A percentile compares a stretch with the other conserved stretches of the same genome.
Conservation (phyloP, 2,888 invertebrate species). For the Apodemia zela region DNA sequence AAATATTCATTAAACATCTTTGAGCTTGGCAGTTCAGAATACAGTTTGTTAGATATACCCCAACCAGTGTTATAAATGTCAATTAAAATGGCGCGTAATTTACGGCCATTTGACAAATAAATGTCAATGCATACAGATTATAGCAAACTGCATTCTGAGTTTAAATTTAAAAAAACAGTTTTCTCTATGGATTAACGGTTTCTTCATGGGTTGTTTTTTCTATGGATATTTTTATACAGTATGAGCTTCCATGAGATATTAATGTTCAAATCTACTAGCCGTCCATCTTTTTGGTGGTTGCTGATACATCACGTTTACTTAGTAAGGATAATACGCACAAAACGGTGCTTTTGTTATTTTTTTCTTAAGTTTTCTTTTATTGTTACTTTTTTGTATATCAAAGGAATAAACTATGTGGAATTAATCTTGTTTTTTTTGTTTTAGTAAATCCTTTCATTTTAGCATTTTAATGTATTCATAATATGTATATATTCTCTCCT, state of each 20-base stretch:
- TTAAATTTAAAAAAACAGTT: neutral
- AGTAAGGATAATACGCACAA: conserved; percentile 17
- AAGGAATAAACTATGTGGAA: conserved; percentile 25
- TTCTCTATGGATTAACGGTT: neutral
- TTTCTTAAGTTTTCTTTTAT: conserved; percentile 9
- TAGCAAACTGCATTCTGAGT: neutral
- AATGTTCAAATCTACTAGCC: conserved; percentile 4
- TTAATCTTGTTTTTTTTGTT: neutral
- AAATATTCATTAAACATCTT: too few relatives aligned
- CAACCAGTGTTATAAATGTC: too few relatives aligned
- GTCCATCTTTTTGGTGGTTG: conserved; percentile 14
- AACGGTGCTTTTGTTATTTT: conserved; percentile 20
- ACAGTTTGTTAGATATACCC: too few relatives aligned
- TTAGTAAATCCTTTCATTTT: too few relatives aligned
- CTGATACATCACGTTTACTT: conserved; percentile 6
- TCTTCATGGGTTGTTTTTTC: neutral
- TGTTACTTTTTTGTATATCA: conserved; percentile 26
- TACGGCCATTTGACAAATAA: neutral
- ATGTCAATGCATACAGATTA: neutral
- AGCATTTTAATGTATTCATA: too few relatives aligned
- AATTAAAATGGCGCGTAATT: neutral
- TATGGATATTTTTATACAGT: neutral
- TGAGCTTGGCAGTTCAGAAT: too few relatives aligned
- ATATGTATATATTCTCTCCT: too few relatives aligned
- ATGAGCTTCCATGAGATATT: neutral